Conservation (phyloP, 2,888 invertebrate genomes). For the Hedychridium roseum region DNA sequence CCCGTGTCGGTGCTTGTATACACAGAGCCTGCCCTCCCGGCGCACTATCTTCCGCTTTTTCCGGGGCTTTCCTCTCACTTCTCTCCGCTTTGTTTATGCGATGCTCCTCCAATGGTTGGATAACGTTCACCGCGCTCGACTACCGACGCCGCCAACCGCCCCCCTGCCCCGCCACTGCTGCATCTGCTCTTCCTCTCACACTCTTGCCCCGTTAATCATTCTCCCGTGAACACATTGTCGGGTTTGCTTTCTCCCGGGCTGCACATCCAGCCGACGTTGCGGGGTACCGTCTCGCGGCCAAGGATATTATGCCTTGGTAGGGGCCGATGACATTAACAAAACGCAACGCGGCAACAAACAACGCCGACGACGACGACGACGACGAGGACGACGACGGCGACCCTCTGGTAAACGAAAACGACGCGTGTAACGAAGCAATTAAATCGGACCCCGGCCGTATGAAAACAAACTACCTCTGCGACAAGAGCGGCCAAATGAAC, state of each 20-base stretch:
- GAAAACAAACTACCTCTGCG: too few species aligned
- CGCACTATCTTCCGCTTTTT: conserved; percentile 3
- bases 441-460: too few species aligned
- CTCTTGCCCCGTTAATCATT: conserved; percentile 26
- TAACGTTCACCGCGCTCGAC: conserved; percentile 26
- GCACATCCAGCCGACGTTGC: too few species aligned
- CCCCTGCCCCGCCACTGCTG: conserved; percentile 15
- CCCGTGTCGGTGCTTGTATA: conserved; percentile 7
- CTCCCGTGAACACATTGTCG: conserved; percentile 27
- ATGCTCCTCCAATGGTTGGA: conserved; percentile 30
- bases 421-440: too few species aligned
- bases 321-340: too few species aligned
- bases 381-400: too few species aligned
- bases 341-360: too few species aligned
- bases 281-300: too few species aligned
- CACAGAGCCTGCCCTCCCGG: conserved; percentile 3
- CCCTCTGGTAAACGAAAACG: too few species aligned
- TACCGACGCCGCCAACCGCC: conserved; percentile 17
- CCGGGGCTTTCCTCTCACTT: conserved; percentile 8
- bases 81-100: conserved; percentile 29
- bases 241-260: conserved; percentile 18
- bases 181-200: conserved; percentile 7
- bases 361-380: too few species aligned
- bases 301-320: too few species aligned
- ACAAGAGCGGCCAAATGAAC: too few species aligned